These are phyloP conservation scores for Nomada fucata DNA, from an alignment of 2,888 invertebrate genomes.

Conservation along the genomic window DNA sequence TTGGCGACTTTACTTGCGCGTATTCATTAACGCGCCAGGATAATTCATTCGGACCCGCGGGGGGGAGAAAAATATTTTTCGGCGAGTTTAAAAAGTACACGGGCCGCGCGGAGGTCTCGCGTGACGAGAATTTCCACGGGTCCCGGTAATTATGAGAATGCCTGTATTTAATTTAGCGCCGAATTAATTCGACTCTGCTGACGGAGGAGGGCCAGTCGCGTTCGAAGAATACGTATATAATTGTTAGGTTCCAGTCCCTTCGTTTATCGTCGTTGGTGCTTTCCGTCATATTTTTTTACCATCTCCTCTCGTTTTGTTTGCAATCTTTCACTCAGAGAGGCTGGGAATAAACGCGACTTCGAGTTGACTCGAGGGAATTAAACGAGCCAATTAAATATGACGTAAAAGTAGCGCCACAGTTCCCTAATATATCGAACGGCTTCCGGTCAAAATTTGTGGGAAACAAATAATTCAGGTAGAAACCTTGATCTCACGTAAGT, in stretches of 20 bases:
- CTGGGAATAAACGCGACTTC: conserved; percentile 48
- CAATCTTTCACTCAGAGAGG: not conserved
- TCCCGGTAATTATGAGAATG: conserved; percentile 52
- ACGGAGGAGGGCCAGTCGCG: not conserved
- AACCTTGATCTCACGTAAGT: conserved; percentile 55
- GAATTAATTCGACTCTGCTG: conserved; percentile 46
- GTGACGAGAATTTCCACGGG: conserved; percentile 48
- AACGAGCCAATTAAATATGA: conserved; percentile 57
- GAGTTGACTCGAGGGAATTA: conserved; percentile 55
- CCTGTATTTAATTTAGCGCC: conserved; percentile 50
- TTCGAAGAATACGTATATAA: conserved; percentile 38
- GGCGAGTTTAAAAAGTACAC: conserved; percentile 30
- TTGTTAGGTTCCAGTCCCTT: conserved; percentile 30
- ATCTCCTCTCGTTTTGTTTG: conserved; percentile 12
- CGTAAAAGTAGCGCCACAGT: conserved; percentile 73
- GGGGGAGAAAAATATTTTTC: conserved; percentile 49
- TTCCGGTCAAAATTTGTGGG: conserved; percentile 34
- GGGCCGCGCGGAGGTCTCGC: not conserved
- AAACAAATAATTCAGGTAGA: not conserved
- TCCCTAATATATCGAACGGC: conserved; percentile 61
- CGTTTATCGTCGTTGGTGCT: not conserved
- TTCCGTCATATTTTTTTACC: not conserved
- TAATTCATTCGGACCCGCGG: conserved; percentile 44
- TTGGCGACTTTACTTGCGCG: conserved; percentile 42
- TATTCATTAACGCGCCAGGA: conserved; percentile 53